Evolutionary conservation across 2,113 vertebrate species (phyloP).

Genomic region (human): GRCh38 chr19:3817001-3817500

Average conservation of each 20-base stretch:
- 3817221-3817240: background rate
- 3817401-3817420: too few relatives aligned
- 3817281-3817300: fast-evolving
- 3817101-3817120: background rate
- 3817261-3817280: background rate
- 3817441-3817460: too few relatives aligned
- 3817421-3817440: too few relatives aligned
- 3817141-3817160: background rate
- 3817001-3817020: background rate
- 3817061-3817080: background rate
- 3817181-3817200: background rate
- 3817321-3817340: too few relatives aligned
- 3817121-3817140: background rate
- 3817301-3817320: too few relatives aligned
- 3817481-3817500: too few relatives aligned
- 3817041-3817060: background rate
- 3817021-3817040: fast-evolving
- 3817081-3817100: background rate
- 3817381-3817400: too few relatives aligned
- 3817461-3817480: too few relatives aligned
- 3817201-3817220: background rate
- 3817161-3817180: background rate
- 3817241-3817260: background rate
- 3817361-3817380: too few relatives aligned
- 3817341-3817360: too few relatives aligned